A percentile compares a stretch with the other conserved stretches of the same genome.
Conservation (phyloP, 2,888 invertebrate species). For the Beris chalybata region DNA sequence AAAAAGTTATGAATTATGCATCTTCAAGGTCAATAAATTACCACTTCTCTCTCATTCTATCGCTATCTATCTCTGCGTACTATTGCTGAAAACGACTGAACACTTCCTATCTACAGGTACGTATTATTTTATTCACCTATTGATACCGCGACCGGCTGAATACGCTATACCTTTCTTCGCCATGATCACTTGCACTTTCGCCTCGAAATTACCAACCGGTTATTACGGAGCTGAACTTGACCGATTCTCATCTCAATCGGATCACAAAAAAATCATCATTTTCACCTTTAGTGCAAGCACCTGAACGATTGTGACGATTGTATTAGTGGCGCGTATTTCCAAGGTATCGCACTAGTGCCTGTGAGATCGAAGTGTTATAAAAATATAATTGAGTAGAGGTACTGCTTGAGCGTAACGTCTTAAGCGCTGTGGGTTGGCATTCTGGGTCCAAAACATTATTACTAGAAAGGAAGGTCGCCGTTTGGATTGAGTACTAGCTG, state of each 20-base stretch:
- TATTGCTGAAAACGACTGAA: neutral
- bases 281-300: neutral
- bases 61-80: too few relatives aligned
- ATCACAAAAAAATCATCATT: conserved; percentile 1
- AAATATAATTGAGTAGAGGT: too few relatives aligned
- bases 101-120: conserved; percentile 2
- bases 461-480: too few relatives aligned
- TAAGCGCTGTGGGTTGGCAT: too few relatives aligned
- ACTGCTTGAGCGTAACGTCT: too few relatives aligned
- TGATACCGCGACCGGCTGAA: conserved; percentile 1
- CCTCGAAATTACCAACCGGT: neutral
- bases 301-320: too few relatives aligned
- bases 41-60: neutral
- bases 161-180: conserved; percentile 4
- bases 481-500: too few relatives aligned
- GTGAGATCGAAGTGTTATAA: too few relatives aligned
- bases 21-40: conserved; percentile 18
- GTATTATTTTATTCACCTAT: neutral
- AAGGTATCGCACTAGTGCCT: too few relatives aligned
- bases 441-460: too few relatives aligned
- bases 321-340: too few relatives aligned
- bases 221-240: conserved; percentile 19
- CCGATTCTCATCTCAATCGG: conserved; percentile 16
- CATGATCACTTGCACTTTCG: conserved; percentile 6
- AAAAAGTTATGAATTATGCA: conserved; percentile 7